Conservation (phyloP, 92 coral and sea anemone genomes). For the Metridium senile region DNA sequence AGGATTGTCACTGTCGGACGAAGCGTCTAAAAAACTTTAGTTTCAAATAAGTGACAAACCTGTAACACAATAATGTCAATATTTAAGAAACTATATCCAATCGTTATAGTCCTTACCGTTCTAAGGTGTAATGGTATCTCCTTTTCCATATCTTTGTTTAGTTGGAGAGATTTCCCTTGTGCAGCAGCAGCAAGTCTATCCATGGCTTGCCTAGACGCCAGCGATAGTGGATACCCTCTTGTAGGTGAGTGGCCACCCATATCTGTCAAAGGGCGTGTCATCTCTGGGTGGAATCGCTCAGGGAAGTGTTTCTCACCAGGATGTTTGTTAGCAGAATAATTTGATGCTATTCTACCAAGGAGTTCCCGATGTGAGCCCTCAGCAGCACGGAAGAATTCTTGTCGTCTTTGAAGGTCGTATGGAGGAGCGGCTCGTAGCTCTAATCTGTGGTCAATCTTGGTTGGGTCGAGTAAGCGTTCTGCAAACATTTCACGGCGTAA, state of each 20-base stretch:
- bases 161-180: constrained; percentile 61
- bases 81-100: no score
- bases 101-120: constrained; percentile 77
- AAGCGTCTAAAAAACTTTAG: no score
- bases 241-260: constrained; percentile 67
- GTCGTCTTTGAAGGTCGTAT: constrained; percentile 75
- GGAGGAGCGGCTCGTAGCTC: constrained; percentile 70
- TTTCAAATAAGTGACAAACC: no score
- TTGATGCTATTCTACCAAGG: constrained; percentile 85
- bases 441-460: constrained; percentile 58
- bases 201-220: constrained; percentile 81
- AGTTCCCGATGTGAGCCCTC: constrained; percentile 84
- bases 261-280: constrained; percentile 53
- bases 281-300: constrained; percentile 19
- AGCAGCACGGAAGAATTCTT: constrained; percentile 64
- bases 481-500: constrained; percentile 59
- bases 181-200: constrained; percentile 89
- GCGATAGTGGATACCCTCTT: constrained; percentile 64
- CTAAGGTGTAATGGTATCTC: constrained; percentile 68
- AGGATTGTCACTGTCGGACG: no score
- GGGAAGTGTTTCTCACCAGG: constrained; percentile 22
- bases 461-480: constrained; percentile 55
- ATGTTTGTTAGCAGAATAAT: constrained; percentile 50
- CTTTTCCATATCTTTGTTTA: constrained; percentile 46
- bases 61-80: no score